Evolutionary conservation across 2,113 vertebrate species (phyloP).

Genomic region (Clarias magur): DNA sequence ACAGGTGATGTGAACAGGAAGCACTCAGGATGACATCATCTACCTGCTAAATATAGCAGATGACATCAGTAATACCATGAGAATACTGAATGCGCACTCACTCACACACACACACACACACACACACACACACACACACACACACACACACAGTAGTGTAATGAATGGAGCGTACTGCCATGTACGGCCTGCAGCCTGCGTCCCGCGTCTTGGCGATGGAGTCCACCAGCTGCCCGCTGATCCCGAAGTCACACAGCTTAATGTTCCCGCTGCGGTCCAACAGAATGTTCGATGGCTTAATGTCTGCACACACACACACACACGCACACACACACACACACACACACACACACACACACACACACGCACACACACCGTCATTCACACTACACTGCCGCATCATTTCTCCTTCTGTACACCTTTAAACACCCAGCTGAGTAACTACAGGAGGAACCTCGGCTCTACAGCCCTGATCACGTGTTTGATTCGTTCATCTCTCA

Average conservation of each 20-base stretch:
- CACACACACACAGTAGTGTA: slow-evolving; percentile 6
- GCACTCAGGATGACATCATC: slow-evolving; percentile 35
- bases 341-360: not conserved
- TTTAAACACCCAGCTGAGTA: not conserved
- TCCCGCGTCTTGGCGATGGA: slow-evolving; percentile 98
- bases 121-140: not conserved
- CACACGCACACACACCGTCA: not conserved
- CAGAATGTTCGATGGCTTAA: slow-evolving; percentile 99
- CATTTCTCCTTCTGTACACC: not conserved
- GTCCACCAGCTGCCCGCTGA: slow-evolving; percentile 97
- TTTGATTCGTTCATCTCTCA: too few species aligned
- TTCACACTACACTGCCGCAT: not conserved
- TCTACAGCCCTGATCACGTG: too few species aligned
- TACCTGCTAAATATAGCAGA: not conserved
- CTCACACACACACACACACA: not conserved
- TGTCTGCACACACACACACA: slow-evolving; percentile 74
- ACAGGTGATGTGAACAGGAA: slow-evolving; percentile 2
- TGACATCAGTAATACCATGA: slow-evolving; percentile 15
- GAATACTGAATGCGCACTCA: not conserved
- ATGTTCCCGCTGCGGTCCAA: slow-evolving; percentile 98
- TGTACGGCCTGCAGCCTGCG: slow-evolving; percentile 94
- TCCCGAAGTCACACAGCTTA: slow-evolving; percentile 98
- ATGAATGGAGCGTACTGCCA: slow-evolving; percentile 85
- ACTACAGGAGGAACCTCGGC: not conserved
- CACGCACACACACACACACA: not conserved